Percentiles rank a stretch among this genome's conserved stretches.
phyloP scores from a whole-genome alignment of 2,888 invertebrate species.

The Cotesia congregata region DNA sequence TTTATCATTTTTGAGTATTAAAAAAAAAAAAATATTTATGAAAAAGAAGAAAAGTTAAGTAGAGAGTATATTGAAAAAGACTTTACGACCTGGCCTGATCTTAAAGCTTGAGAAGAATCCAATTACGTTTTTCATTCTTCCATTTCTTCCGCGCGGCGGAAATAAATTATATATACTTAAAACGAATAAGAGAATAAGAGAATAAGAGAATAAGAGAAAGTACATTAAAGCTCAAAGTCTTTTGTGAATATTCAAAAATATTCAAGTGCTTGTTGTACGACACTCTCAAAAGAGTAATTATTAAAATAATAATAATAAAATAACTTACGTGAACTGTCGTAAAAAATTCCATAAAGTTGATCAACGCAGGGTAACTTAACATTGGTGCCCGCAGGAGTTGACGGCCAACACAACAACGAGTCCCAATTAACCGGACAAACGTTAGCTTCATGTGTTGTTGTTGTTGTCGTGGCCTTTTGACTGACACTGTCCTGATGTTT shows the following conservation, averaged over 20 bases:
- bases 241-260: background rate
- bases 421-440: constrained; percentile 76
- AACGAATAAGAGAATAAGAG: too few species aligned
- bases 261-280: background rate
- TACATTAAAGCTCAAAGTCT: background rate
- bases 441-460: background rate
- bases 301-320: background rate
- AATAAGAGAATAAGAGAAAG: background rate
- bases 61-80: constrained; percentile 4
- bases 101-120: constrained; percentile 18
- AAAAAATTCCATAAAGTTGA: constrained; percentile 82
- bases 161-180: constrained; percentile 24
- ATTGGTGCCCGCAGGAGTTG: constrained; percentile 78
- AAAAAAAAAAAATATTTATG: too few species aligned
- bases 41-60: background rate
- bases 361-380: constrained; percentile 84
- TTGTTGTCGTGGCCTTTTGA: constrained; percentile 31
- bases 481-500: constrained; percentile 38
- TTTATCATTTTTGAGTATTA: too few species aligned
- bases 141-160: constrained; percentile 22
- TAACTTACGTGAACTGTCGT: constrained; percentile 87
- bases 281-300: background rate
- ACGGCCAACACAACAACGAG: constrained; percentile 87
- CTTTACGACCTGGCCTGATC: background rate
- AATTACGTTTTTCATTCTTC: constrained; percentile 24